These are phyloP conservation scores for Pseudanteris insignis DNA, from an alignment of 2,888 invertebrate species.

Conservation along the genomic window DNA sequence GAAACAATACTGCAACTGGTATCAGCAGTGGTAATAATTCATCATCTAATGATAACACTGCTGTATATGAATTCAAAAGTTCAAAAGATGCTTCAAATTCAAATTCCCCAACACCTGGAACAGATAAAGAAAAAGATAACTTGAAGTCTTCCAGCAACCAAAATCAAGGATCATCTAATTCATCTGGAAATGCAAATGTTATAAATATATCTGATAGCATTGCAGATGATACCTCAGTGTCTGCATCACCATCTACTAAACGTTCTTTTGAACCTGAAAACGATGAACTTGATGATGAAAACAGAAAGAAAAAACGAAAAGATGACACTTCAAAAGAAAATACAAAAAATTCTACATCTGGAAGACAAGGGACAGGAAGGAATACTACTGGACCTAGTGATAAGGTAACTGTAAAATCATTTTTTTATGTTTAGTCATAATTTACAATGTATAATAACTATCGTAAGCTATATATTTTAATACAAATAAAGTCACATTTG, in stretches of 20 bases:
- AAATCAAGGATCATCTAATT: conserved; percentile 26
- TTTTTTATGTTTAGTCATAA: too few species aligned
- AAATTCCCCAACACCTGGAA: conserved; percentile 65
- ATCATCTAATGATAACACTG: conserved; percentile 63
- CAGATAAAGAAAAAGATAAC: conserved; percentile 61
- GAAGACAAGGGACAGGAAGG: conserved; percentile 60
- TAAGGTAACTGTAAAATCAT: conserved; percentile 18
- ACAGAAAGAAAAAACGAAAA: conserved; percentile 79
- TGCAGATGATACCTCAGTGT: conserved; percentile 34
- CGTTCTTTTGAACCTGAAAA: conserved; percentile 70
- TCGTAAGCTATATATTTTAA: too few species aligned
- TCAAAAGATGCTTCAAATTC: conserved; percentile 68
- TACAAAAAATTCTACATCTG: conserved; percentile 65
- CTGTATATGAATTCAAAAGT: conserved; percentile 72
- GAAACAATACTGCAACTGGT: conserved; percentile 45
- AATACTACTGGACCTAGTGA: conserved; percentile 46
- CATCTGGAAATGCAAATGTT: conserved; percentile 15
- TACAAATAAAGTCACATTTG: too few species aligned
- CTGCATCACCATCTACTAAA: conserved; percentile 56
- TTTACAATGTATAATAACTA: too few species aligned
- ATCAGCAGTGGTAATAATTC: conserved; percentile 45
- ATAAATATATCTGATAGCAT: conserved; percentile 23
- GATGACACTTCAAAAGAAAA: conserved; percentile 73
- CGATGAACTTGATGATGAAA: conserved; percentile 75
- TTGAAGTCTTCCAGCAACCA: conserved; percentile 41